A percentile compares a stretch with the other conserved stretches of the same genome.
Conservation (phyloP, 2,797 vertebrate genomes). For the Sylvia borin region DNA sequence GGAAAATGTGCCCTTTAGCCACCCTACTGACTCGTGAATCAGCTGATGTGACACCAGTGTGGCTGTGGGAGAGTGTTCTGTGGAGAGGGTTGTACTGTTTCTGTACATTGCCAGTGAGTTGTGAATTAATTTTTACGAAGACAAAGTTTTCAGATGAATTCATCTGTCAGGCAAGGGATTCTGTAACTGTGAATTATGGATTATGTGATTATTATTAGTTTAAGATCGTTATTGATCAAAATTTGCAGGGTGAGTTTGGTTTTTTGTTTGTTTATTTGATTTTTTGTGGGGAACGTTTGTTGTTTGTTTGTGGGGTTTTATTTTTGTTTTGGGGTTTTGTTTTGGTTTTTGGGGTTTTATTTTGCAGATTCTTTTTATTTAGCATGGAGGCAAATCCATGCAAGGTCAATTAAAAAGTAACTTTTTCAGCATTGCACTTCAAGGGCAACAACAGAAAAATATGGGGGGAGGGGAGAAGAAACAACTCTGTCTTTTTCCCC, state of each 20-base stretch:
- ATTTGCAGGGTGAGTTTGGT: not conserved
- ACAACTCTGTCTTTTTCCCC: too few relatives aligned
- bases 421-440: not conserved
- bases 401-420: not conserved
- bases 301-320: not conserved
- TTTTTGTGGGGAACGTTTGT: not conserved
- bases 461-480: fast-evolving
- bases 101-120: fast-evolving
- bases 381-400: not conserved
- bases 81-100: not conserved
- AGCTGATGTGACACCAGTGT: fast-evolving
- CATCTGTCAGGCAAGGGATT: not conserved
- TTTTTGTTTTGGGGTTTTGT: too few relatives aligned
- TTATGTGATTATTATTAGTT: not conserved
- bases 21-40: not conserved
- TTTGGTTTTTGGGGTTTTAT: not conserved
- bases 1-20: not conserved
- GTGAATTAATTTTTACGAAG: not conserved
- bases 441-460: not conserved
- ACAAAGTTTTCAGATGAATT: not conserved
- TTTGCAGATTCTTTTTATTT: not conserved
- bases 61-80: not conserved
- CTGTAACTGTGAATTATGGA: not conserved
- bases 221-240: not conserved
- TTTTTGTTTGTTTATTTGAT: not conserved